Evolutionary conservation across 2,797 vertebrate genomes (phyloP).

Genomic region (Sarcoramphus papa): DNA sequence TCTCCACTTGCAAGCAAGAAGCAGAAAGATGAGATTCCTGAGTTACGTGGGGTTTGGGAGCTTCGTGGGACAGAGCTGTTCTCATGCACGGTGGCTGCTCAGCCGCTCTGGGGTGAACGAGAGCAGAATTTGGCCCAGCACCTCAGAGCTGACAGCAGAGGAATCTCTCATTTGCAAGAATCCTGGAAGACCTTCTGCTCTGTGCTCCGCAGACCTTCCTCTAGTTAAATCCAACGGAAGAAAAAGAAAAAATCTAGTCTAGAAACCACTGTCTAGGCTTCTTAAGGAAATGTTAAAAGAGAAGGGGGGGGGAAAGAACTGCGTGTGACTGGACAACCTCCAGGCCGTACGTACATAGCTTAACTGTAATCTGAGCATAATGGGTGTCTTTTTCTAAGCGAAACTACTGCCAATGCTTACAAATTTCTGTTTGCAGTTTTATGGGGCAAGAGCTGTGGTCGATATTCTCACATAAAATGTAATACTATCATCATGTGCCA

Average conservation of each 20-base stretch:
- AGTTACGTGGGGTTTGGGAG: background rate
- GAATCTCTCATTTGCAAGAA: background rate
- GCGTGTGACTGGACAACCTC: slow-evolving; percentile 67
- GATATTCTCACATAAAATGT: slow-evolving; percentile 67
- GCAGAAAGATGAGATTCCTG: background rate
- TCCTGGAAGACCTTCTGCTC: slow-evolving; percentile 22
- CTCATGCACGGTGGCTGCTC: background rate
- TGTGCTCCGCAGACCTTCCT: background rate
- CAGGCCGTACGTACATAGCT: slow-evolving; percentile 70
- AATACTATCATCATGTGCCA: slow-evolving; percentile 69
- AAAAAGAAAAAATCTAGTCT: background rate
- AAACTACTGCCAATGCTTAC: slow-evolving; percentile 64
- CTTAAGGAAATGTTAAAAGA: slow-evolving; percentile 54
- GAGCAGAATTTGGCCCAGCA: background rate
- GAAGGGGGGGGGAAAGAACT: slow-evolving; percentile 26
- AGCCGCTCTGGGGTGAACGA: accelerated
- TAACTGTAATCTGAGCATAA: slow-evolving; percentile 72
- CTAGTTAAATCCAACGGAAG: background rate
- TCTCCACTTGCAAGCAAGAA: background rate
- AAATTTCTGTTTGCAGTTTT: slow-evolving; percentile 75
- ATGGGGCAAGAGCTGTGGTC: slow-evolving; percentile 68
- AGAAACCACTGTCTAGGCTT: slow-evolving; percentile 66
- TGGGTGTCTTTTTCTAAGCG: slow-evolving; percentile 65
- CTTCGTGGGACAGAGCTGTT: background rate
- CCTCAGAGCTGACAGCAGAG: slow-evolving; percentile 12